Conservation (phyloP, 1,140 invertebrate species). For the Rhopalosiphum padi region DNA sequence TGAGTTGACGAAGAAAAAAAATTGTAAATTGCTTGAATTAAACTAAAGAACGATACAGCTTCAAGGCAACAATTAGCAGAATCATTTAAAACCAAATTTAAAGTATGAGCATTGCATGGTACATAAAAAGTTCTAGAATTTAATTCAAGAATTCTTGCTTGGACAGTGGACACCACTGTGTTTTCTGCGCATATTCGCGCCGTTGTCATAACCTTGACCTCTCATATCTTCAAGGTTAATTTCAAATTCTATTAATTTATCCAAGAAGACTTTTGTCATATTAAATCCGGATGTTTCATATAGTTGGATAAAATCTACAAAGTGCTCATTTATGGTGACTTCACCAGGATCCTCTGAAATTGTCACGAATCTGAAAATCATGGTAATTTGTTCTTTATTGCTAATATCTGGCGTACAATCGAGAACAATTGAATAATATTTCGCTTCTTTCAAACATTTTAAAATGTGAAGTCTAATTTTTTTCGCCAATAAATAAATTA, state of each 20-base stretch:
- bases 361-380: slow-evolving; percentile 18
- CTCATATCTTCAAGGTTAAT: slow-evolving; percentile 59
- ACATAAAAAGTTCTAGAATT: slow-evolving; percentile 60
- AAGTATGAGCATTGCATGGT: slow-evolving; percentile 62
- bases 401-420: slow-evolving; percentile 44
- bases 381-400: slow-evolving; percentile 43
- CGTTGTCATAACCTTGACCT: slow-evolving; percentile 60
- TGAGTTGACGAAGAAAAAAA: slow-evolving; percentile 61
- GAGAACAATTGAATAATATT: slow-evolving; percentile 45
- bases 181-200: slow-evolving; percentile 60
- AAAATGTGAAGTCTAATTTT: slow-evolving; percentile 55
- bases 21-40: slow-evolving; percentile 60
- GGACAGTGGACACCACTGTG: slow-evolving; percentile 60
- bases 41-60: slow-evolving; percentile 60
- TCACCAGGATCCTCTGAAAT: slow-evolving; percentile 57
- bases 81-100: slow-evolving; percentile 62
- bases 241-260: slow-evolving; percentile 44
- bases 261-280: slow-evolving; percentile 12
- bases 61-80: slow-evolving; percentile 62
- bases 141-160: slow-evolving; percentile 59
- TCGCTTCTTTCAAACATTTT: background rate
- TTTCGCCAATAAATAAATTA: slow-evolving; percentile 62
- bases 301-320: slow-evolving; percentile 59
- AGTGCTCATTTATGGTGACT: slow-evolving; percentile 60
- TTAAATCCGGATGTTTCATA: slow-evolving; percentile 40